Conservation (phyloP, 1,140 invertebrate genomes). For the Lepidostoma basale region DNA sequence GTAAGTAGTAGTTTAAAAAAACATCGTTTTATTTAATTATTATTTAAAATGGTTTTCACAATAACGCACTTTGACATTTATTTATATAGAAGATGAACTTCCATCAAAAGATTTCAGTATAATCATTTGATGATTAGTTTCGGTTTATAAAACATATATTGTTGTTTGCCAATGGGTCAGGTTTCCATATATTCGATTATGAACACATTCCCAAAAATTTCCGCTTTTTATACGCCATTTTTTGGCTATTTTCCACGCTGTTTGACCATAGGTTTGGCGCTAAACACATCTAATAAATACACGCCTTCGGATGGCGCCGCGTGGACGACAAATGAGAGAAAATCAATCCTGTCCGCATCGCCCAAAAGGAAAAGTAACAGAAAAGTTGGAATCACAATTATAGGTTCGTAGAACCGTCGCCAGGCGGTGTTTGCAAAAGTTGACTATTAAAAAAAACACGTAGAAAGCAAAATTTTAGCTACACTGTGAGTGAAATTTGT, state of each 20-base stretch:
- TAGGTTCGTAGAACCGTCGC: slow-evolving; percentile 56
- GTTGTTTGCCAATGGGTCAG: neutral
- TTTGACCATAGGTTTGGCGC: slow-evolving; percentile 37
- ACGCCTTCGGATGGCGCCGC: slow-evolving; percentile 13
- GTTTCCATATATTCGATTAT: neutral
- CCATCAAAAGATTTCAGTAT: no score
- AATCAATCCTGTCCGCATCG: slow-evolving; percentile 48
- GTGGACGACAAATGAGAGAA: slow-evolving; percentile 28
- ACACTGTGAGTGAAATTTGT: no score
- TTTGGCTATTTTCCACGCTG: slow-evolving; percentile 30
- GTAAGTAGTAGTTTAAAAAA: no score
- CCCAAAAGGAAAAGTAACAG: slow-evolving; percentile 56
- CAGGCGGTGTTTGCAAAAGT: neutral
- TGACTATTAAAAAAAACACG: neutral
- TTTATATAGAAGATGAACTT: no score
- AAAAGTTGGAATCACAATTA: slow-evolving; percentile 60
- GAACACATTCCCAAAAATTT: no score
- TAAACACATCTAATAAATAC: slow-evolving; percentile 39
- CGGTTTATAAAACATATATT: no score
- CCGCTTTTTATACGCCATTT: neutral
- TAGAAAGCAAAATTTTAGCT: no score
- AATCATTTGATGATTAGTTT: no score
- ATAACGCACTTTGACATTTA: no score
- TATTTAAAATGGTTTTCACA: no score
- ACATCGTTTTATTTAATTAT: no score